These are phyloP conservation scores for Monochamus alternatus DNA, from an alignment of 2,888 invertebrate genomes.

Conservation along the genomic window DNA sequence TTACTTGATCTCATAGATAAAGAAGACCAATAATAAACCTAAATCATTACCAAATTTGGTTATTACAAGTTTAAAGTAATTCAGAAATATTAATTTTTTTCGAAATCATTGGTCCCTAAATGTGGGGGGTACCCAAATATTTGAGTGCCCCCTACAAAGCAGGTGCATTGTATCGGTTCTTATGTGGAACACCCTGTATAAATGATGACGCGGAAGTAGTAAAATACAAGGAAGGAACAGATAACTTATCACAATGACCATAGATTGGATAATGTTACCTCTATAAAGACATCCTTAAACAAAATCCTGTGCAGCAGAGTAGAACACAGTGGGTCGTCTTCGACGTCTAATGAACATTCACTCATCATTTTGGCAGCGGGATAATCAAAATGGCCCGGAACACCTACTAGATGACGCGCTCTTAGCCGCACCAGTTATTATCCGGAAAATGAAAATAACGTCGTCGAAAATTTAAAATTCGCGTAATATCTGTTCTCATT, in stretches of 20 bases:
- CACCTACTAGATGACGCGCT: conserved; percentile 20
- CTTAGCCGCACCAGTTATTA: conserved; percentile 7
- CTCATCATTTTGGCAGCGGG: conserved; percentile 42
- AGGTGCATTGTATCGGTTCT: no score
- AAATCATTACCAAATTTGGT: no score
- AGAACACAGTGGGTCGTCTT: conserved; percentile 47
- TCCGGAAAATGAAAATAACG: conserved; percentile 19
- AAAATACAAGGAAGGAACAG: neutral
- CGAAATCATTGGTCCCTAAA: no score
- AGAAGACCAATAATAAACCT: no score
- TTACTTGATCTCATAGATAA: no score
- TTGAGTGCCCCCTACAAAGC: no score
- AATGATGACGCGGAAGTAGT: no score
- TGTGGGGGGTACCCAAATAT: no score
- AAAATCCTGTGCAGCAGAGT: conserved; percentile 41
- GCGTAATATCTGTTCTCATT: conserved; percentile 38
- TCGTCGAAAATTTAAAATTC: conserved; percentile 25
- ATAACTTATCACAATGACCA: neutral
- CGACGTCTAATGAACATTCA: conserved; percentile 50
- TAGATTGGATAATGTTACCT: conserved; percentile 40
- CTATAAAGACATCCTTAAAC: conserved; percentile 46
- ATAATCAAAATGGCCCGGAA: conserved; percentile 29
- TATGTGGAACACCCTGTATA: no score
- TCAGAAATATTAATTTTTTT: no score
- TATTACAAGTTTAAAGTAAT: no score